phyloP scores from a whole-genome alignment of 2,113 vertebrate species.

The Hyperopisus bebe region DNA sequence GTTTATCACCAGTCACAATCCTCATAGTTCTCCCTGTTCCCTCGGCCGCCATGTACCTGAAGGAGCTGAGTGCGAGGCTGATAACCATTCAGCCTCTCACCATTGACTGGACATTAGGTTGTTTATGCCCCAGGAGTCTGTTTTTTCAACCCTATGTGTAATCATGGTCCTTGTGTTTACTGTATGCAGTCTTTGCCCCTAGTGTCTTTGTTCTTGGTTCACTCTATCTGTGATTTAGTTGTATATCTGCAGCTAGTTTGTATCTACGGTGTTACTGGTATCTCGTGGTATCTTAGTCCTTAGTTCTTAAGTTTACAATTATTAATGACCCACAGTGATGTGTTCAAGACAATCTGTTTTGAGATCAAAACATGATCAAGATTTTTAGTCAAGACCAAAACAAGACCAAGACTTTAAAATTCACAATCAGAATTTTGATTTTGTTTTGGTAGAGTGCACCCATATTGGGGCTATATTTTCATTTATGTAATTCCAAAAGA shows the following conservation, averaged over 20 bases:
- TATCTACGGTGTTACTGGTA: neutral
- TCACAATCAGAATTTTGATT: too few relatives aligned
- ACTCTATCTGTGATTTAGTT: neutral
- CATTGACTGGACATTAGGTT: neutral
- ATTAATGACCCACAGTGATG: neutral
- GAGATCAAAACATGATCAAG: too few relatives aligned
- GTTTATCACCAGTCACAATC: neutral
- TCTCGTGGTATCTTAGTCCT: neutral
- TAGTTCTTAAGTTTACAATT: neutral
- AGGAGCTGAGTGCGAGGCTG: neutral
- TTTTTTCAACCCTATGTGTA: neutral
- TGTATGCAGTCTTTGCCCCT: neutral
- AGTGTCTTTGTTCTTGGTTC: neutral
- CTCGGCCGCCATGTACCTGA: neutral
- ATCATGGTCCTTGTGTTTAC: neutral
- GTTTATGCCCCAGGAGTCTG: neutral
- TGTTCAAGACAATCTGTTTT: too few relatives aligned
- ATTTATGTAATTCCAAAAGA: too few relatives aligned
- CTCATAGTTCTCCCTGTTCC: neutral
- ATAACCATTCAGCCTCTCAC: neutral
- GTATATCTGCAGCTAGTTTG: neutral
- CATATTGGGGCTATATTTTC: too few relatives aligned
- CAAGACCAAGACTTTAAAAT: too few relatives aligned
- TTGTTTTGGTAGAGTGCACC: too few relatives aligned
- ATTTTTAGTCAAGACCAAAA: too few relatives aligned